Evolutionary conservation across 2,888 invertebrate genomes (phyloP), one percentile per base, ranked within the genome.

Genomic region (Rhimphoctona megacephalus): DNA sequence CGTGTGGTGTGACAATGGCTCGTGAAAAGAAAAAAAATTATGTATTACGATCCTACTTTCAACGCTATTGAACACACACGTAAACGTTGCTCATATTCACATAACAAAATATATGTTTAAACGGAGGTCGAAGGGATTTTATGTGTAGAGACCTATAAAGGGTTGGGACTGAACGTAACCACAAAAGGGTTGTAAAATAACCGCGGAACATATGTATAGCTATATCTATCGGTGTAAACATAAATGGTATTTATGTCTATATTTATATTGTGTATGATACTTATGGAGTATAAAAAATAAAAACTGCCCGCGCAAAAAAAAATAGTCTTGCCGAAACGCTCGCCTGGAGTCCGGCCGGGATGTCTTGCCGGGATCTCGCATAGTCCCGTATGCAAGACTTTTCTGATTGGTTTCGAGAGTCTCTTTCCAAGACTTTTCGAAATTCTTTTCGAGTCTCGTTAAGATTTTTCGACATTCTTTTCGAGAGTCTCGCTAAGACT

Each of bases 41-140:
- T 36, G 83, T 81, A 83, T 83, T 83, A 83, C 67, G 72, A 83
- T 69, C 81, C 52, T 74, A 78, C 83, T 81, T 83, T 81, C 77
- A 61, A 57, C 57, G 77, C 86, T 67, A 54, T 82, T 76, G 73
- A 70, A 22, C 9, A 36, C 74, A 39, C 52, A 57, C 64, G 9
- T 79, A 79, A 57, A 6, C 46, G 43, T 79, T 74, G n/a, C 70
- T 61, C 43, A 69, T 52, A 78, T 78, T 30, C 49, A 52, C 49
- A 49, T 54, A 77, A 43, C 54, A 46, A 69, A 77, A 57, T 61
- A 61, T 61, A 76, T 22, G 69, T 52, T 49, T 73, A 83, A 76
- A 64, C 54, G 72, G 25, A 19, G 49, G 57, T 66, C 57, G 66
- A 77, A 83, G 52, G 30, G 39, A 73, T 73, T 43, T 67, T 43